phyloP scores from a whole-genome alignment of 2,888 invertebrate species.

The Melanostoma scalare region DNA sequence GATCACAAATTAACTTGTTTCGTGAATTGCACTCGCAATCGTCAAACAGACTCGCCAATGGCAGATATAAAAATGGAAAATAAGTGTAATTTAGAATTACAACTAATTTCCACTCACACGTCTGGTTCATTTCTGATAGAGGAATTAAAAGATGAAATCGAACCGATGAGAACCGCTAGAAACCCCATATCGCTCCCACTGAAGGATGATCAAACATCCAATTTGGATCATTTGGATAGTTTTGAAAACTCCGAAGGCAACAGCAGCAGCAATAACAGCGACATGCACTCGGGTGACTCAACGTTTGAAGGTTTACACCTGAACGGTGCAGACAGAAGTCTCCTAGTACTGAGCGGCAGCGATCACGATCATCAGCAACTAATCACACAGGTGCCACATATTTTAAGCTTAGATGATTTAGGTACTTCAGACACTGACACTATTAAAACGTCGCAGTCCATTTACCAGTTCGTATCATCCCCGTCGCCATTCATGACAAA shows the following conservation, averaged over 20 bases:
- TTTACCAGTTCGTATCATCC: constrained; percentile 64
- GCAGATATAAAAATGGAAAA: constrained; percentile 52
- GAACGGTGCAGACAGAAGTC: constrained; percentile 36
- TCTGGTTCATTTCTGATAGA: constrained; percentile 63
- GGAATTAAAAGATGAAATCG: constrained; percentile 55
- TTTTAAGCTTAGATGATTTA: constrained; percentile 68
- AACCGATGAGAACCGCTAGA: constrained; percentile 28
- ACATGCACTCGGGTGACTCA: constrained; percentile 65
- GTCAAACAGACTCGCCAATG: constrained; percentile 8
- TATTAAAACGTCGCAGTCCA: constrained; percentile 46
- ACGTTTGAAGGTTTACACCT: constrained; percentile 61
- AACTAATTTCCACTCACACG: constrained; percentile 38
- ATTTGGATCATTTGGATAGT: constrained; percentile 52
- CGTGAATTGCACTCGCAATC: constrained; percentile 11
- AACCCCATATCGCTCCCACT: constrained; percentile 49
- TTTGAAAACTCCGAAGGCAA: constrained; percentile 66
- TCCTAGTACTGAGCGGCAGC: constrained; percentile 32
- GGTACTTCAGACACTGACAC: constrained; percentile 51
- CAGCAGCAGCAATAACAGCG: constrained; percentile 64
- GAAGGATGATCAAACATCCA: constrained; percentile 58
- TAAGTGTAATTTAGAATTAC: constrained; percentile 51
- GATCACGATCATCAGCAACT: constrained; percentile 62
- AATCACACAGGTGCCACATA: constrained; percentile 69
- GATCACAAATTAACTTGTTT: background rate
- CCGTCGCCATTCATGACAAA: constrained; percentile 63